Evolutionary conservation across 2,797 vertebrate species (phyloP).

Genomic region (Adrianichthys oophorus): DNA sequence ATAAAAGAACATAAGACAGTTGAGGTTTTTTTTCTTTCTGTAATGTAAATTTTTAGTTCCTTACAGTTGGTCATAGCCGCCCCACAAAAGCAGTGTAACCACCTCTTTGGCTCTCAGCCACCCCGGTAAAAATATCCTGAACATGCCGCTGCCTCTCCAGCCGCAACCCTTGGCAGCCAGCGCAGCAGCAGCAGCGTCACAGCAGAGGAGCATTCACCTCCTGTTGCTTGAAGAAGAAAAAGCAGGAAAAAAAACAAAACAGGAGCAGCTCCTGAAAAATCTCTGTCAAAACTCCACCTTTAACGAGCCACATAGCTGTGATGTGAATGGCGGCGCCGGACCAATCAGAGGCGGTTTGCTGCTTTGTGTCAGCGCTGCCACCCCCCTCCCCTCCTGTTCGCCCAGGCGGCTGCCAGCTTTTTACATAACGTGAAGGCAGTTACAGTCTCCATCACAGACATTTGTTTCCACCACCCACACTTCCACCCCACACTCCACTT

Average conservation of each 20-base stretch:
- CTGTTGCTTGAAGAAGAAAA: slow-evolving; percentile 43
- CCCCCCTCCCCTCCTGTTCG: slow-evolving; percentile 8
- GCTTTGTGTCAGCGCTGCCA: slow-evolving; percentile 57
- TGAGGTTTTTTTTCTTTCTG: too few relatives aligned
- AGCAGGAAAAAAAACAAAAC: slow-evolving; percentile 23
- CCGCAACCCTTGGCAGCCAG: too few relatives aligned
- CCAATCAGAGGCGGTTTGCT: slow-evolving; percentile 59
- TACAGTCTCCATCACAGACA: slow-evolving; percentile 73
- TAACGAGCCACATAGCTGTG: slow-evolving; percentile 54
- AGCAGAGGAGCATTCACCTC: slow-evolving; percentile 44
- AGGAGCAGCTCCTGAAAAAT: slow-evolving; percentile 47
- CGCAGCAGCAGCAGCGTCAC: slow-evolving; percentile 5
- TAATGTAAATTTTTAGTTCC: too few relatives aligned
- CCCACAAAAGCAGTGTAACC: too few relatives aligned
- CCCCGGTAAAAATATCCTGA: too few relatives aligned
- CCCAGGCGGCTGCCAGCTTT: slow-evolving; percentile 46
- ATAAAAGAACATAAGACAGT: too few relatives aligned
- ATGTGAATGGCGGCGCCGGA: slow-evolving; percentile 60
- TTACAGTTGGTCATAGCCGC: too few relatives aligned
- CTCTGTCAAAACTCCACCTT: slow-evolving; percentile 63
- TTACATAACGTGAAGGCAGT: slow-evolving; percentile 82
- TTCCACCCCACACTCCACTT: neutral
- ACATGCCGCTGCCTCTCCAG: too few relatives aligned
- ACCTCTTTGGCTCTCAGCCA: too few relatives aligned
- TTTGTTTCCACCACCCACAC: slow-evolving; percentile 35